Conservation (phyloP, 2,797 vertebrate species). For the Crotalus adamanteus region DNA sequence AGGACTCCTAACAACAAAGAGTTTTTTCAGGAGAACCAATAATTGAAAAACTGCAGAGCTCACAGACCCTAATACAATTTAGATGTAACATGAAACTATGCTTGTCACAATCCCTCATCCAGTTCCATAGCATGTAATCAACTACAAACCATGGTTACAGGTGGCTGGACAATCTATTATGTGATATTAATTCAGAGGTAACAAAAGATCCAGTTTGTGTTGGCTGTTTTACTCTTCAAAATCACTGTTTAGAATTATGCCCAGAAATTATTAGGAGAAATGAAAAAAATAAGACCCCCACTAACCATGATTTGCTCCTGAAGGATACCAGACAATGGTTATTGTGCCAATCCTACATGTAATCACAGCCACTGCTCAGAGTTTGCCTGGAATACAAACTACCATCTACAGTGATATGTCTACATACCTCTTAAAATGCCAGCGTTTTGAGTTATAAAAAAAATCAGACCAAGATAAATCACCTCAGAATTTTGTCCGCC, state of each 20-base stretch:
- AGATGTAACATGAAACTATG: neutral
- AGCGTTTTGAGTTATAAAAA: neutral
- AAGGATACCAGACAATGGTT: neutral
- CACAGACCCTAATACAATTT: neutral
- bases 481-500: neutral
- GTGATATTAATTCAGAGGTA: neutral
- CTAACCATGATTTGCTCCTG: neutral
- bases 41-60: neutral
- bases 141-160: neutral
- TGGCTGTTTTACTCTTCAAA: neutral
- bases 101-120: neutral
- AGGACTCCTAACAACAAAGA: neutral
- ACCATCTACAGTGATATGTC: neutral
- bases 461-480: neutral
- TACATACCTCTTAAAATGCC: neutral
- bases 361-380: neutral
- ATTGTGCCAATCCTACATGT: neutral
- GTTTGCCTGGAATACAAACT: neutral
- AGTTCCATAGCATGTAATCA: neutral
- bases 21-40: neutral
- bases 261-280: neutral
- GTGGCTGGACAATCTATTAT: neutral
- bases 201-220: neutral
- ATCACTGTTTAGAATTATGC: neutral
- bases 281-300: neutral